Conservation (phyloP, 2,888 invertebrate species). For the Marasmarcha lunaedactyla region DNA sequence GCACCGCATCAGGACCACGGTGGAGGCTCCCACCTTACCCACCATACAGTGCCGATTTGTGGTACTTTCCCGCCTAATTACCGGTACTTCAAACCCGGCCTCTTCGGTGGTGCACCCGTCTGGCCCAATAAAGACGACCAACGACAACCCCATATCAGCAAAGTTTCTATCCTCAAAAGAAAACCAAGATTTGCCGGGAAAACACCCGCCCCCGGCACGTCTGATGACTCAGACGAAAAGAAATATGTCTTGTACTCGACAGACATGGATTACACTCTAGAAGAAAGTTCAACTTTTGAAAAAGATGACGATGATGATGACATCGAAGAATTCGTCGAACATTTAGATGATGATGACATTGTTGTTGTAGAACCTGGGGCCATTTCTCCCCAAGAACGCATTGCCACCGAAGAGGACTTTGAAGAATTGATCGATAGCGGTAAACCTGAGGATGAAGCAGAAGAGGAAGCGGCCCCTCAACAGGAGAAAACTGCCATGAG, state of each 20-base stretch:
- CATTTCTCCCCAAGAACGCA: constrained; percentile 73
- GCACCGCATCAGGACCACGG: constrained; percentile 37
- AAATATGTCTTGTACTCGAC: constrained; percentile 75
- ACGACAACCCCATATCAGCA: constrained; percentile 44
- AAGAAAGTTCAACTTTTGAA: constrained; percentile 35
- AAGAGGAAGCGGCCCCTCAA: constrained; percentile 27
- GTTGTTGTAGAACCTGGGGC: constrained; percentile 72
- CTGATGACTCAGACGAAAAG: constrained; percentile 56
- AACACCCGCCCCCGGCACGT: constrained; percentile 27
- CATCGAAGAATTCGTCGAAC: constrained; percentile 40
- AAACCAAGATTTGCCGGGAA: constrained; percentile 50
- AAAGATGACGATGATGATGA: constrained; percentile 45
- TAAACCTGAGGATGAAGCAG: constrained; percentile 62
- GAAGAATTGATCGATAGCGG: constrained; percentile 75
- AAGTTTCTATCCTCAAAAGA: constrained; percentile 71
- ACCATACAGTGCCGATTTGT: constrained; percentile 51
- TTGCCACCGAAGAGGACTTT: constrained; percentile 75
- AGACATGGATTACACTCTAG: constrained; percentile 70
- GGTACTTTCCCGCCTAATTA: constrained; percentile 52
- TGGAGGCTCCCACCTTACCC: constrained; percentile 40
- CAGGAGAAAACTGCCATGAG: constrained; percentile 51
- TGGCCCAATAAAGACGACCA: constrained; percentile 65
- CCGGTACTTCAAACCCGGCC: constrained; percentile 48
- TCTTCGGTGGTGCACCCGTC: constrained; percentile 76
- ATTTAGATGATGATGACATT: constrained; percentile 71